Conservation (phyloP, 1,140 invertebrate genomes). For the Uloborus diversus region DNA sequence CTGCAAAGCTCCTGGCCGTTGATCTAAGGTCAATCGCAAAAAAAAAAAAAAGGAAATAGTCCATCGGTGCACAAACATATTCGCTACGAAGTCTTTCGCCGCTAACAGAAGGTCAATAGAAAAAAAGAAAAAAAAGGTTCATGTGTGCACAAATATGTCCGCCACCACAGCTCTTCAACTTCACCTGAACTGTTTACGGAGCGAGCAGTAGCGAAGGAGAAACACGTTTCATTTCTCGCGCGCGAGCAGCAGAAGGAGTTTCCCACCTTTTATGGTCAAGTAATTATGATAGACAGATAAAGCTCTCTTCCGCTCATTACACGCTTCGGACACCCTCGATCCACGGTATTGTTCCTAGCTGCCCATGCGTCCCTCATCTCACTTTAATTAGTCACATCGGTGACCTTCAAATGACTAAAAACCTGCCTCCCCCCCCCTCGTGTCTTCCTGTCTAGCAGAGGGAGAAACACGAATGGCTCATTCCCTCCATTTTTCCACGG, state of each 20-base stretch:
- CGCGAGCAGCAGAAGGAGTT: background rate
- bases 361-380: slow-evolving; percentile 46
- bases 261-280: slow-evolving; percentile 54
- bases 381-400: slow-evolving; percentile 52
- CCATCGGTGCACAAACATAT: too few relatives aligned
- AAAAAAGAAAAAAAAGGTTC: too few relatives aligned
- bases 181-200: too few relatives aligned
- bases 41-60: too few relatives aligned
- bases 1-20: too few relatives aligned
- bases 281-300: slow-evolving; percentile 54
- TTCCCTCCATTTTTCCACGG: slow-evolving; percentile 37
- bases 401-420: slow-evolving; percentile 17
- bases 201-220: too few relatives aligned
- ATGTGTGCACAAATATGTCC: too few relatives aligned
- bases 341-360: slow-evolving; percentile 47
- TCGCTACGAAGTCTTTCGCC: too few relatives aligned
- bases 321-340: slow-evolving; percentile 25
- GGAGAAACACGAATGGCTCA: slow-evolving; percentile 39
- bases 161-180: too few relatives aligned
- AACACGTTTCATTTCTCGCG: slow-evolving; percentile 41
- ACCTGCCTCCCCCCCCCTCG: background rate
- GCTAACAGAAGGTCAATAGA: too few relatives aligned
- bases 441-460: slow-evolving; percentile 31
- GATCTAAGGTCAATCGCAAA: too few relatives aligned
- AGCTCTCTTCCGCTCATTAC: slow-evolving; percentile 52